Evolutionary conservation across 2,113 vertebrate species (phyloP), one percentile per base, ranked within the genome.

Genomic region (Accipiter virgatus): DNA sequence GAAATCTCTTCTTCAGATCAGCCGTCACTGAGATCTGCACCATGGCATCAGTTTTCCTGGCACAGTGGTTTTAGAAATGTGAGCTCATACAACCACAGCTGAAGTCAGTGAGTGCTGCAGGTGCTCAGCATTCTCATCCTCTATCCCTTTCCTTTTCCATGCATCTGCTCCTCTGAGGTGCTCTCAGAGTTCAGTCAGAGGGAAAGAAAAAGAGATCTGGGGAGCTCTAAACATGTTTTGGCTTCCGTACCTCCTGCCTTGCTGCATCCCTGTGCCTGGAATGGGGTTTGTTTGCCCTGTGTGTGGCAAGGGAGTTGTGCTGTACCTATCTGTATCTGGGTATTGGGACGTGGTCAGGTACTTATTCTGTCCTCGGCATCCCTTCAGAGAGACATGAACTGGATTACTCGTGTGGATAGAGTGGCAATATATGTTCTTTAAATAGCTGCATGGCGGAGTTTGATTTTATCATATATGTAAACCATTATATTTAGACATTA

Each of bases 81-180:
- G 82, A 95, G 58, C 62, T 86, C 15, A 5, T 13, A 8, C 23
- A 68, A 17, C 10, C 13, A 6, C 47, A 85, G 85, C 58, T 83
- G 58, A 93, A 86, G 67, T 53, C 88, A 65, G 36, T 25, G 82
- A 27, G 27, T 61, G 62, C 71, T 90, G 71, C 82, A 90, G 82
- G 79, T 80, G 62, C 75, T 88, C 56, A 75, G n/a, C 79, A 80
- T 15, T 32, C 40, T 71, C 67, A 66, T 11, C 32, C 55, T 52
- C 71, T 82, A 16, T 70, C 29, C 38, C 32, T 45, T 70, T 58
- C 36, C 48, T 77, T 36, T 62, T 47, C 86, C 5, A 4, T 14
- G 16, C 36, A 53, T 19, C 31, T 83, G 58, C 50, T 50, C 38
- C 22, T 66, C 17, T 1, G 23, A 91, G 26, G 27, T 72, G 31